Conservation (phyloP, 2,888 invertebrate genomes). For the Neoitamus cyanurus region DNA sequence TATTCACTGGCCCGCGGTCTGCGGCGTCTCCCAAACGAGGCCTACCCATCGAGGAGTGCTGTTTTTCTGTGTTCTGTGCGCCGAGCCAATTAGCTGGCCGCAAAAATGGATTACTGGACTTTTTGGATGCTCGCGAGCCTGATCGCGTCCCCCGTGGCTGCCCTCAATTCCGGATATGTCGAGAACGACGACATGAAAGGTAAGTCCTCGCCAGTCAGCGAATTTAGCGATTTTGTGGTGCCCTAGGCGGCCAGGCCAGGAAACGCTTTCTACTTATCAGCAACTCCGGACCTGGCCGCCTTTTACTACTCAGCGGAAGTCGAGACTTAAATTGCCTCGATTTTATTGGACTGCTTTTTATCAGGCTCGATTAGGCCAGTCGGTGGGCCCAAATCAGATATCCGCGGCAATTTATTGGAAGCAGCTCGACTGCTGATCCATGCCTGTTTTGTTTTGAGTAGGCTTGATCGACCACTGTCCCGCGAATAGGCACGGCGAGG, state of each 20-base stretch:
- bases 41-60: not conserved
- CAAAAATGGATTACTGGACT: slow-evolving; percentile 53
- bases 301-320: not conserved
- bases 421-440: not conserved
- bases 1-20: not conserved
- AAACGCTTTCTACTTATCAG: not conserved
- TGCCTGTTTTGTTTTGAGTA: not conserved
- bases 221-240: not conserved
- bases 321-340: not conserved
- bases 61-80: not conserved
- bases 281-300: not conserved
- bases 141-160: slow-evolving; percentile 44
- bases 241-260: not conserved
- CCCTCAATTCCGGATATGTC: slow-evolving; percentile 62
- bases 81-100: not conserved
- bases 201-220: slow-evolving; percentile 55
- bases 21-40: not conserved
- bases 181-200: slow-evolving; percentile 66
- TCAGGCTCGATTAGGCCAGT: not conserved
- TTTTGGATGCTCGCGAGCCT: slow-evolving; percentile 48
- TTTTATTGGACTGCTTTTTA: not conserved
- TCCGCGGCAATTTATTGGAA: not conserved
- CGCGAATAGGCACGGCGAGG: not conserved
- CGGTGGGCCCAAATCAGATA: not conserved
- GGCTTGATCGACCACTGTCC: not conserved